These are phyloP conservation scores for Phyllotreta cruciferae DNA, from an alignment of 2,888 invertebrate species.

Conservation along the genomic window DNA sequence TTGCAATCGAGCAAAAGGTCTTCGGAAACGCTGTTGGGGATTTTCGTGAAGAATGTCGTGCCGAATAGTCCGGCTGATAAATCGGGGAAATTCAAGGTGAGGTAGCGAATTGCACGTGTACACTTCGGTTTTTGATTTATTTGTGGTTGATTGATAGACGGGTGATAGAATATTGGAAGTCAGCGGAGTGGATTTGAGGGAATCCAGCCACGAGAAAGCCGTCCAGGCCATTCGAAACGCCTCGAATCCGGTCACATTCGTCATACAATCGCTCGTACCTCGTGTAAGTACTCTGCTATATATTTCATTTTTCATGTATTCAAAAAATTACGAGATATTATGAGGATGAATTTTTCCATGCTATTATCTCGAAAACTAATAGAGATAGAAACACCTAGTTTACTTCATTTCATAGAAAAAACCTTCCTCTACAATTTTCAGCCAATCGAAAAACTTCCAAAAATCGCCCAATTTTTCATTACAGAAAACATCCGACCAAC, in stretches of 20 bases:
- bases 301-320: not conserved
- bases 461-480: slow-evolving; percentile 20
- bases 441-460: slow-evolving; percentile 15
- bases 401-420: too few species aligned
- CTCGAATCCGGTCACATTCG: slow-evolving; percentile 85
- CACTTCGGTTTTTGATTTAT: too few species aligned
- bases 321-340: too few species aligned
- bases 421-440: not conserved
- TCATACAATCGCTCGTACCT: slow-evolving; percentile 83
- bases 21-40: slow-evolving; percentile 79
- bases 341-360: too few species aligned
- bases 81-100: slow-evolving; percentile 84
- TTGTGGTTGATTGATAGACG: slow-evolving; percentile 63
- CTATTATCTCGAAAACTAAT: too few species aligned
- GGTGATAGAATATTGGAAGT: slow-evolving; percentile 91
- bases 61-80: slow-evolving; percentile 92
- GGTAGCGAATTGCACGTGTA: slow-evolving; percentile 24
- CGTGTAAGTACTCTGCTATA: slow-evolving; percentile 67
- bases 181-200: slow-evolving; percentile 87
- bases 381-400: too few species aligned
- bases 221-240: slow-evolving; percentile 94
- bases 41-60: slow-evolving; percentile 97
- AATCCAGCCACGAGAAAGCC: slow-evolving; percentile 92
- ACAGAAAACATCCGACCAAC: slow-evolving; percentile 37
- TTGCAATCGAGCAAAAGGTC: slow-evolving; percentile 70